These are phyloP conservation scores for Okapia johnstoni DNA, from an alignment of 2,113 vertebrate genomes.

Conservation along the genomic window DNA sequence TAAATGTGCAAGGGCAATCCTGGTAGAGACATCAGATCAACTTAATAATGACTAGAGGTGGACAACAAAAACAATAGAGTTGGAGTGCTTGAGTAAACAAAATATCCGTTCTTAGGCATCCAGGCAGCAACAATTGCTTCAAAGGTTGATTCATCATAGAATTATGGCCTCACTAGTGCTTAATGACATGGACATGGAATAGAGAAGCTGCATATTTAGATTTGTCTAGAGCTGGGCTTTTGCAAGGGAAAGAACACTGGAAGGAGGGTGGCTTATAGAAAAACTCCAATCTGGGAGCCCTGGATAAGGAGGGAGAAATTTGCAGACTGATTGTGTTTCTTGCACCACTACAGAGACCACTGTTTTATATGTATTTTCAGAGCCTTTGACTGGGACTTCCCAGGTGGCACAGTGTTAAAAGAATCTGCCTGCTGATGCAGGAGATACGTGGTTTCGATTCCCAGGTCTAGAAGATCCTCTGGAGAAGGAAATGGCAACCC, in stretches of 20 bases:
- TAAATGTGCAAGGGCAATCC: too few species aligned
- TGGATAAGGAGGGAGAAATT: neutral
- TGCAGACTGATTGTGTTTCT: neutral
- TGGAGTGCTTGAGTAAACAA: neutral
- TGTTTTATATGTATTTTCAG: neutral
- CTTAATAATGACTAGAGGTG: neutral
- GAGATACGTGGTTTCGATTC: neutral
- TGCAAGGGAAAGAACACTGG: neutral
- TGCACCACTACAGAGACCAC: neutral
- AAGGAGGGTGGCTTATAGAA: neutral
- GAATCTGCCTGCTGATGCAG: neutral
- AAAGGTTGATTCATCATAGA: neutral
- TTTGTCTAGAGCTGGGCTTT: neutral
- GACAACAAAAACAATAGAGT: neutral
- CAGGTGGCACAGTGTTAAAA: neutral
- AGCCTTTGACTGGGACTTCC: neutral
- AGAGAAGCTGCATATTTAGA: neutral
- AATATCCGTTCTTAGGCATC: neutral
- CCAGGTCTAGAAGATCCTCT: neutral
- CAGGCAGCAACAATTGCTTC: neutral
- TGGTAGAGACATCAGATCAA: neutral
- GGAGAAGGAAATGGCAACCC: neutral
- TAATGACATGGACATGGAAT: neutral
- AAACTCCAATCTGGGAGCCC: neutral
- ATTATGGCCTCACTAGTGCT: neutral